These are phyloP conservation scores for Maniola jurtina DNA, from an alignment of 1,140 invertebrate species.

Conservation along the genomic window DNA sequence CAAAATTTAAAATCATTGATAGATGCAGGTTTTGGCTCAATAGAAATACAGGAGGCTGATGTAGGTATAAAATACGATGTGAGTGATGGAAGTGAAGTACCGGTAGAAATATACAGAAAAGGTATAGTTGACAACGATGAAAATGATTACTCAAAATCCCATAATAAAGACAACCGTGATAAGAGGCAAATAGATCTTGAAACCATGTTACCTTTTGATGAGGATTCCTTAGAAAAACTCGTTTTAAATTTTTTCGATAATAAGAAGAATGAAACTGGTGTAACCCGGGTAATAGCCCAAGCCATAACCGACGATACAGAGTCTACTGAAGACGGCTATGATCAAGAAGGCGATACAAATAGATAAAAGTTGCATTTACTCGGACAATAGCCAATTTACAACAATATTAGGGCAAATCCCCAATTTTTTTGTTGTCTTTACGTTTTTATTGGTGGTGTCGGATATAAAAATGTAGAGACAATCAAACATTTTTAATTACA, in stretches of 20 bases:
- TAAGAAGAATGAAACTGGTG: neutral
- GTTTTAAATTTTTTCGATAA: conserved; percentile 43
- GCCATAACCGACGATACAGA: neutral
- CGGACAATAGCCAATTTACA: neutral
- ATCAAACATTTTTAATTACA: too few species aligned
- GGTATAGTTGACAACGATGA: conserved; percentile 79
- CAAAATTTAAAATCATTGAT: conserved; percentile 62
- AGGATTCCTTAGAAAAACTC: conserved; percentile 65
- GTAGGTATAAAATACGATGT: conserved; percentile 79
- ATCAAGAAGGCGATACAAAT: neutral
- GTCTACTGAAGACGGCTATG: neutral
- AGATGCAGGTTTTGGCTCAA: conserved; percentile 61
- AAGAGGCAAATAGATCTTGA: conserved; percentile 63
- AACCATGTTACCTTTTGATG: conserved; percentile 63
- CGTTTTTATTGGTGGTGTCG: too few species aligned
- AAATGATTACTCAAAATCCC: conserved; percentile 66
- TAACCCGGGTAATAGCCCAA: neutral
- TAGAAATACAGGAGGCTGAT: conserved; percentile 79
- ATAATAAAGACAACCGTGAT: conserved; percentile 45
- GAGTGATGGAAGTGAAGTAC: conserved; percentile 71
- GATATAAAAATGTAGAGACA: too few species aligned
- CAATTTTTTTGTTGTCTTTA: too few species aligned
- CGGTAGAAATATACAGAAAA: conserved; percentile 79
- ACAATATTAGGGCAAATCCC: neutral
- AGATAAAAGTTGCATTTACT: neutral